These are phyloP conservation scores for Pygmarrhopalites habei DNA, from an alignment of 1,140 invertebrate species.

Conservation along the genomic window DNA sequence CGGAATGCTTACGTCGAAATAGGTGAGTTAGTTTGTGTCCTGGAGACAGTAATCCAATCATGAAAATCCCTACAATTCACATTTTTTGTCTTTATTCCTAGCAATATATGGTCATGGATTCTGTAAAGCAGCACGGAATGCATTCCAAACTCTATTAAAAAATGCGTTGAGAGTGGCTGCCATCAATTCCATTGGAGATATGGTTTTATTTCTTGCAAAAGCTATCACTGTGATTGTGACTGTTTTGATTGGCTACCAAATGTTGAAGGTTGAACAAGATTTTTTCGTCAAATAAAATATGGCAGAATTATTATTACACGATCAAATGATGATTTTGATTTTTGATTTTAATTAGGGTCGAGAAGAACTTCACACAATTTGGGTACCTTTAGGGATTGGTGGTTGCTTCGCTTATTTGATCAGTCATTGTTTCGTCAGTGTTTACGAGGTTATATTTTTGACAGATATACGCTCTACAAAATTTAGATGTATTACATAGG, in stretches of 20 bases:
- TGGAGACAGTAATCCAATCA: no score
- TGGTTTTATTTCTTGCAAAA: conserved; percentile 68
- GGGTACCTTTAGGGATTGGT: conserved; percentile 58
- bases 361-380: conserved; percentile 57
- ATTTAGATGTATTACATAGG: neutral
- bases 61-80: no score
- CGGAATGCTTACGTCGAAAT: conserved; percentile 74
- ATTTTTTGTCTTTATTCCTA: no score
- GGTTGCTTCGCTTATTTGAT: conserved; percentile 64
- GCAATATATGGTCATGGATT: conserved; percentile 65
- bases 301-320: neutral
- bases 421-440: conserved; percentile 65
- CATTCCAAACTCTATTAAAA: conserved; percentile 52
- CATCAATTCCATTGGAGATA: conserved; percentile 71
- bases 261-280: conserved; percentile 51
- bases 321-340: conserved; percentile 25
- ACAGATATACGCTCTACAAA: neutral
- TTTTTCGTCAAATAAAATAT: neutral
- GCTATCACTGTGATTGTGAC: conserved; percentile 58
- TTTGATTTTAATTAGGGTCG: conserved; percentile 49
- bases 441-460: conserved; percentile 60
- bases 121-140: conserved; percentile 56
- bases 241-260: conserved; percentile 53
- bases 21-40: conserved; percentile 53
- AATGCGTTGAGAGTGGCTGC: conserved; percentile 63